These are phyloP conservation scores for Brenthis ino DNA, from an alignment of 2,888 invertebrate genomes.

Conservation along the genomic window DNA sequence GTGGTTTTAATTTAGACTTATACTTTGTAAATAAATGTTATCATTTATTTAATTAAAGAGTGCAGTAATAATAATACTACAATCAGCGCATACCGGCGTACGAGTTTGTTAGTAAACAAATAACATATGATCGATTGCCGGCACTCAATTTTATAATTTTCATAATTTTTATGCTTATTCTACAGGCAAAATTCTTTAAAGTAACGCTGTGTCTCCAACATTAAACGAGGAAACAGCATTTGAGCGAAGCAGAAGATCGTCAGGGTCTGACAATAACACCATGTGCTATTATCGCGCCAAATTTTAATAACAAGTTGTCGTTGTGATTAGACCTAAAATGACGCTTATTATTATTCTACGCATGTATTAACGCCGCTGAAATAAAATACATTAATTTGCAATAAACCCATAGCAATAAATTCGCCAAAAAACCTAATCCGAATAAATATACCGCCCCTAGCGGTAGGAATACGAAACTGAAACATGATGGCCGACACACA, in stretches of 20 bases:
- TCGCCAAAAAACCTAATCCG: constrained; percentile 39
- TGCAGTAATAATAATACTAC: constrained; percentile 32
- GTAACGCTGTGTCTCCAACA: constrained; percentile 40
- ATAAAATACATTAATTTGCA: constrained; percentile 17
- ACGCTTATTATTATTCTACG: neutral
- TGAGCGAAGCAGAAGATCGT: constrained; percentile 44
- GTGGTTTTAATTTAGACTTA: neutral
- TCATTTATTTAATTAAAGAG: constrained; percentile 28
- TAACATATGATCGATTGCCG: constrained; percentile 68
- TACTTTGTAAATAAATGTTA: constrained; percentile 21
- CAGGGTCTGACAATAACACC: constrained; percentile 53
- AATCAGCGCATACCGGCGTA: constrained; percentile 61
- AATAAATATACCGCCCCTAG: constrained; percentile 74
- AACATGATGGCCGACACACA: constrained; percentile 85
- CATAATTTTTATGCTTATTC: constrained; percentile 46
- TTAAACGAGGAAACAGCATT: constrained; percentile 47
- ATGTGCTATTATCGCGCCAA: constrained; percentile 74
- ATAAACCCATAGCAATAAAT: constrained; percentile 27
- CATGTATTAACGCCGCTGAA: constrained; percentile 1
- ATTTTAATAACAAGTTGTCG: constrained; percentile 52
- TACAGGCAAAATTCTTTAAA: constrained; percentile 45
- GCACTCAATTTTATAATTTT: constrained; percentile 42
- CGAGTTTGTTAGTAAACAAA: constrained; percentile 78
- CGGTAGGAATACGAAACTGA: constrained; percentile 72
- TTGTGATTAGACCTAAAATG: constrained; percentile 6